phyloP scores from a whole-genome alignment of 1,140 invertebrate genomes.

The Cydia splendana region DNA sequence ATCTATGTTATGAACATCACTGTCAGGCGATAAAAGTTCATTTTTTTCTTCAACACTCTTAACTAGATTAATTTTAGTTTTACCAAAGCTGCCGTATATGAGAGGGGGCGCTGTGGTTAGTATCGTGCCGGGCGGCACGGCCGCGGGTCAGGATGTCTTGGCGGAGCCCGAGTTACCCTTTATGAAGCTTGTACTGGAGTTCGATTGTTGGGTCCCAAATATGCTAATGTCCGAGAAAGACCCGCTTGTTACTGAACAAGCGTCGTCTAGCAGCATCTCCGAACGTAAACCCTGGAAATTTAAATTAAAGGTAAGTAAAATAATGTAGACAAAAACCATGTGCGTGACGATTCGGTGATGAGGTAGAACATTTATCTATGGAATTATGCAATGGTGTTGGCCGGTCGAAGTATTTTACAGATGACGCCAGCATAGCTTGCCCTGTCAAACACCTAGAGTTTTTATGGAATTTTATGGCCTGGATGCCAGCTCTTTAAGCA shows the following conservation, averaged over 20 bases:
- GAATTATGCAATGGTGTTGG: no score
- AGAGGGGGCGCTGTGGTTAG: constrained; percentile 43
- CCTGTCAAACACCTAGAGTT: no score
- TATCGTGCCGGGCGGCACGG: constrained; percentile 69
- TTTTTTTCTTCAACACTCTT: constrained; percentile 48
- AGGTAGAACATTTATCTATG: no score
- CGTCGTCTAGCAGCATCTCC: constrained; percentile 67
- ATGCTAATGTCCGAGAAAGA: constrained; percentile 62
- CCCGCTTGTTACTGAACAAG: constrained; percentile 59
- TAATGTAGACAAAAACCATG: no score
- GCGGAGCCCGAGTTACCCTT: constrained; percentile 53
- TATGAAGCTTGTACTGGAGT: constrained; percentile 61
- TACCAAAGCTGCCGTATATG: constrained; percentile 67
- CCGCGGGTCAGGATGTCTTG: constrained; percentile 70
- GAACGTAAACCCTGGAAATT: constrained; percentile 65
- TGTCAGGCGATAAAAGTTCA: constrained; percentile 41
- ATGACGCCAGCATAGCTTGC: no score
- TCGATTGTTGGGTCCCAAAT: constrained; percentile 58
- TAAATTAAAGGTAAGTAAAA: constrained; percentile 19
- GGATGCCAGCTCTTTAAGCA: no score
- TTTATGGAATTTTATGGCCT: no score
- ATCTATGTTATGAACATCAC: constrained; percentile 44
- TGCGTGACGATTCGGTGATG: no score
- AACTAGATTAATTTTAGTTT: constrained; percentile 53
- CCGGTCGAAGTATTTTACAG: no score